Evolutionary conservation across 2,113 vertebrate genomes (phyloP).

Genomic region (Mustelus asterias): DNA sequence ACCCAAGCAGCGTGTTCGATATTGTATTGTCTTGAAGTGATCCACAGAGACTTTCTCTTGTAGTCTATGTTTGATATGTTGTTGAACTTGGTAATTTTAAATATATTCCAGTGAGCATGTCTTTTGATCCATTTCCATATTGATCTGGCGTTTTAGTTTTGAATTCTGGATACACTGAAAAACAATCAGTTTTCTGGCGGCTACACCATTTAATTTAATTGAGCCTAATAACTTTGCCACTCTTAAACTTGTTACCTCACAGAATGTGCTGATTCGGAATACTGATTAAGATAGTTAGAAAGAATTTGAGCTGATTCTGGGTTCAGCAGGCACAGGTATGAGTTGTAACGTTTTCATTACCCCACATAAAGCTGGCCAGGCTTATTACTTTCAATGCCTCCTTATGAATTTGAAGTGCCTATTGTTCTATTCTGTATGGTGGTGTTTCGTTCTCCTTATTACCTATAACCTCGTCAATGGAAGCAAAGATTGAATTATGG

Average conservation of each 20-base stretch:
- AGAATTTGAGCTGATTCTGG: background rate
- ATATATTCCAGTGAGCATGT: background rate
- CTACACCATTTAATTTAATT: constrained; percentile 1
- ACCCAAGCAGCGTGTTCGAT: background rate
- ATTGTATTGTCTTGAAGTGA: background rate
- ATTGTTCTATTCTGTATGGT: background rate
- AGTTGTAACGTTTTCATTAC: background rate
- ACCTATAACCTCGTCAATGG: background rate
- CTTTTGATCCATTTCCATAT: background rate
- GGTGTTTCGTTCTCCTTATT: background rate
- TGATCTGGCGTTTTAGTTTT: background rate
- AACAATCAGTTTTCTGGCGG: background rate
- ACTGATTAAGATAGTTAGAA: background rate
- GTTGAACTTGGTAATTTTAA: background rate
- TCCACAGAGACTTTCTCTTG: background rate
- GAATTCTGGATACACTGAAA: background rate
- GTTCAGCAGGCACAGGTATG: background rate
- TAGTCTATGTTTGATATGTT: background rate
- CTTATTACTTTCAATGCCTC: background rate
- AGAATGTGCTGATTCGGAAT: background rate
- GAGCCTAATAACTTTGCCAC: background rate
- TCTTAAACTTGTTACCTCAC: background rate
- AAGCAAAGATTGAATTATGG: constrained; percentile 22
- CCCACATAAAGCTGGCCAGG: too few relatives aligned
- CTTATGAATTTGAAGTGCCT: background rate